Conservation (phyloP, 2,888 invertebrate species). For the Diarsia dahlii region DNA sequence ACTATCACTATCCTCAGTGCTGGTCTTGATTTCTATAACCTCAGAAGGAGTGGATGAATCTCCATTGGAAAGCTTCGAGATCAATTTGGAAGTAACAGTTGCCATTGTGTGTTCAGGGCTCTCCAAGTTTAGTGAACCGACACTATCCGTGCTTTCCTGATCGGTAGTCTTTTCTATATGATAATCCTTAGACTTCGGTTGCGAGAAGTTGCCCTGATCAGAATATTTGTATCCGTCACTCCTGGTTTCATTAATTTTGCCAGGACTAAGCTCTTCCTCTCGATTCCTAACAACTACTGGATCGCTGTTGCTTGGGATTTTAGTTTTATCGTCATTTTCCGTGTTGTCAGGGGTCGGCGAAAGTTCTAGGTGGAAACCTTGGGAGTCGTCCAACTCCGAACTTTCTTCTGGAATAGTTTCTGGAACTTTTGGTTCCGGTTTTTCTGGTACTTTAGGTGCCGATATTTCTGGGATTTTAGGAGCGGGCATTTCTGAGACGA, state of each 20-base stretch:
- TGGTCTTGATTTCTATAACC: slow-evolving; percentile 68
- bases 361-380: slow-evolving; percentile 82
- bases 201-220: slow-evolving; percentile 77
- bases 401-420: slow-evolving; percentile 80
- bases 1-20: slow-evolving; percentile 77
- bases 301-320: slow-evolving; percentile 75
- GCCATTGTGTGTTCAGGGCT: slow-evolving; percentile 81
- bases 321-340: slow-evolving; percentile 60
- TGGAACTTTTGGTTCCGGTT: slow-evolving; percentile 67
- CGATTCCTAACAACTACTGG: slow-evolving; percentile 78
- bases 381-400: slow-evolving; percentile 84
- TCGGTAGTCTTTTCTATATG: slow-evolving; percentile 81
- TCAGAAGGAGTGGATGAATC: slow-evolving; percentile 88
- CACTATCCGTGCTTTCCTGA: slow-evolving; percentile 86
- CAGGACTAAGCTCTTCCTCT: slow-evolving; percentile 75
- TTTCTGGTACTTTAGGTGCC: slow-evolving; percentile 75
- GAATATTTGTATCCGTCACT: slow-evolving; percentile 82
- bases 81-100: slow-evolving; percentile 83
- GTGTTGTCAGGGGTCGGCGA: slow-evolving; percentile 79
- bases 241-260: slow-evolving; percentile 74
- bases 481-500: slow-evolving; percentile 76
- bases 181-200: slow-evolving; percentile 73
- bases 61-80: slow-evolving; percentile 87
- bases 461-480: slow-evolving; percentile 76
- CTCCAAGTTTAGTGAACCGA: slow-evolving; percentile 79